Conservation (phyloP, 2,888 invertebrate genomes). For the Pardosa pseudoannulata region DNA sequence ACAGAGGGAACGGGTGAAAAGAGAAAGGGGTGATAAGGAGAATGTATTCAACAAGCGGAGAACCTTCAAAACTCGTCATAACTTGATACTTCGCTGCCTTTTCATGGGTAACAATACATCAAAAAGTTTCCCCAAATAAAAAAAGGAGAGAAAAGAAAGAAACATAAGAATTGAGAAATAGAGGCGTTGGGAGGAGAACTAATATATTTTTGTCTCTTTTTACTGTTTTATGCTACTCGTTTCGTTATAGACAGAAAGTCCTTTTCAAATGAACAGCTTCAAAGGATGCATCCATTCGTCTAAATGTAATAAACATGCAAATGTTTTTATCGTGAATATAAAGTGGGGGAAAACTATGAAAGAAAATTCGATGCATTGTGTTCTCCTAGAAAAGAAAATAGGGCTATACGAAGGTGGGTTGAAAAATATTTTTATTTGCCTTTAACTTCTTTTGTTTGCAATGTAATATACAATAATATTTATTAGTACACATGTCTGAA, state of each 20-base stretch:
- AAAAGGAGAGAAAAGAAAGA: slow-evolving; percentile 2
- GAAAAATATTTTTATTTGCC: too few relatives aligned
- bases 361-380: too few relatives aligned
- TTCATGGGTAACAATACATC: slow-evolving; percentile 67
- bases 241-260: slow-evolving; percentile 37
- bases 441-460: too few relatives aligned
- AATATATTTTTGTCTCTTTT: slow-evolving; percentile 11
- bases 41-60: slow-evolving; percentile 66
- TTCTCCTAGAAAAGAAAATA: too few relatives aligned
- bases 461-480: too few relatives aligned
- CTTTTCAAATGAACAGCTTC: slow-evolving; percentile 49
- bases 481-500: too few relatives aligned
- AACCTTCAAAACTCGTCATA: slow-evolving; percentile 47
- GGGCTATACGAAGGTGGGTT: too few relatives aligned
- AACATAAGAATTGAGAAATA: slow-evolving; percentile 25
- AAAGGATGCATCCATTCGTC: slow-evolving; percentile 28
- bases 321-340: slow-evolving; percentile 39
- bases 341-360: background rate
- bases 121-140: slow-evolving; percentile 37
- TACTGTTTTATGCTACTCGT: background rate
- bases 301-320: slow-evolving; percentile 69
- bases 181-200: slow-evolving; percentile 13
- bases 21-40: slow-evolving; percentile 38
- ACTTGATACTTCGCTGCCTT: slow-evolving; percentile 65
- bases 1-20: background rate